Conservation (phyloP, 2,888 invertebrate species). For the Agrochola lychnidis region DNA sequence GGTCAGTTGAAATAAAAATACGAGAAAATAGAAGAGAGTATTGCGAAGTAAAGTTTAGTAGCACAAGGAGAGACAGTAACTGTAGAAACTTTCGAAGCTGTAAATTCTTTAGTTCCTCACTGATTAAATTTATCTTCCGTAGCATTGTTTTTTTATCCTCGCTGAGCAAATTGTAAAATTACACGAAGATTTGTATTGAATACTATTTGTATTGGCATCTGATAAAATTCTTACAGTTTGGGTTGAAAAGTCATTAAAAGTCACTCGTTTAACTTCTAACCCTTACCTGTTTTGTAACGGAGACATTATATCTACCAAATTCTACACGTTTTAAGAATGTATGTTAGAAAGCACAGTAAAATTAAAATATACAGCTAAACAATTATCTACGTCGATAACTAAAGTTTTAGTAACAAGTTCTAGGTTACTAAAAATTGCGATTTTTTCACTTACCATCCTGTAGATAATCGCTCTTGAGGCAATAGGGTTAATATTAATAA, state of each 20-base stretch:
- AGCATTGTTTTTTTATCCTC: neutral
- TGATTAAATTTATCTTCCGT: slow-evolving; percentile 32
- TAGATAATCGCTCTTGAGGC: neutral
- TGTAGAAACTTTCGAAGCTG: slow-evolving; percentile 27
- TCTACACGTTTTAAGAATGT: neutral
- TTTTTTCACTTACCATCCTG: slow-evolving; percentile 47
- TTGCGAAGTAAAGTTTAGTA: slow-evolving; percentile 29
- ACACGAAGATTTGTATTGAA: neutral
- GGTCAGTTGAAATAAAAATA: slow-evolving; percentile 29
- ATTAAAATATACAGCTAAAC: slow-evolving; percentile 12
- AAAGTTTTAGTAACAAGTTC: slow-evolving; percentile 47
- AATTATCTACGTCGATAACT: neutral
- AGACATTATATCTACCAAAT: slow-evolving; percentile 10
- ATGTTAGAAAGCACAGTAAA: slow-evolving; percentile 18
- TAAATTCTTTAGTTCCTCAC: slow-evolving; percentile 27
- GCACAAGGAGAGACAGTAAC: slow-evolving; percentile 13
- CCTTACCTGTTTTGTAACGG: slow-evolving; percentile 15
- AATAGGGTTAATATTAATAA: neutral
- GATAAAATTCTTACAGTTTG: neutral
- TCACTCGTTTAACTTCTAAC: slow-evolving; percentile 30
- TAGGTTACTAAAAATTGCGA: slow-evolving; percentile 9
- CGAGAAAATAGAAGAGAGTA: slow-evolving; percentile 1
- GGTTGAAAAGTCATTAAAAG: neutral
- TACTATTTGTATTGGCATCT: neutral
- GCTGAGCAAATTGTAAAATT: neutral